Evolutionary conservation across 2,797 vertebrate genomes (phyloP), one percentile per base, ranked within the genome.

Genomic region (Emys orbicularis): DNA sequence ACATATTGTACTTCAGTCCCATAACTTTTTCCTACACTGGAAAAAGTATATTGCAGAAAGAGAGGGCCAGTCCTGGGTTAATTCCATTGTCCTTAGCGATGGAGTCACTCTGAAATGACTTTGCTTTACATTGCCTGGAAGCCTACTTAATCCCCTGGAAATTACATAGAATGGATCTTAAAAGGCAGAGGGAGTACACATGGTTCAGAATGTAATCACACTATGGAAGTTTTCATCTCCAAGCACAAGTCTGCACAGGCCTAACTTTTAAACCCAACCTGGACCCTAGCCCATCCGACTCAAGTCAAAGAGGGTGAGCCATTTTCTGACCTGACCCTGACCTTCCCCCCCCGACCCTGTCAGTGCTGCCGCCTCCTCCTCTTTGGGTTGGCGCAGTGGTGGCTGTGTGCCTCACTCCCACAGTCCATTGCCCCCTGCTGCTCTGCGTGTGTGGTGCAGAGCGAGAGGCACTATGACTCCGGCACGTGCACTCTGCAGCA

Each of bases 151-250:
- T 7, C 41, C 47, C 76, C 13, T 50, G 57, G 54, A 52, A 61
- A 61, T 83, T 94, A 83, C 31, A 5, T 59, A 86, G 68, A 61
- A 81, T 13, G 88, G 83, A 88, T 57, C 57, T 47, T 85, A 53
- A 88, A 96, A 84, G 61, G 27, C 13, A n/a, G 56, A 18, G 3
- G n/a, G 92, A 76, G 41, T 0, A 1, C 9, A 2, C 3, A 19
- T n/a, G n/a, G 65, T 5, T 37, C 65, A 4, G 56, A 61, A 27
- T 76, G 86, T 79, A 90, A n/a, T 79, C 34, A 0, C 25, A 61
- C 50, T 61, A 53, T 65, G 87, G 93, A 86, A 89, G 80, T 74
- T 79, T 88, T 76, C 82, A 94, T 88, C 90, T 96, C 65, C 37
- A 11, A 68, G 18, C 16, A n/a, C 8, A 68, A 18, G 34, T 68